Conservation (phyloP, 2,797 vertebrate species). For the Hydrocynus forskahlii region DNA sequence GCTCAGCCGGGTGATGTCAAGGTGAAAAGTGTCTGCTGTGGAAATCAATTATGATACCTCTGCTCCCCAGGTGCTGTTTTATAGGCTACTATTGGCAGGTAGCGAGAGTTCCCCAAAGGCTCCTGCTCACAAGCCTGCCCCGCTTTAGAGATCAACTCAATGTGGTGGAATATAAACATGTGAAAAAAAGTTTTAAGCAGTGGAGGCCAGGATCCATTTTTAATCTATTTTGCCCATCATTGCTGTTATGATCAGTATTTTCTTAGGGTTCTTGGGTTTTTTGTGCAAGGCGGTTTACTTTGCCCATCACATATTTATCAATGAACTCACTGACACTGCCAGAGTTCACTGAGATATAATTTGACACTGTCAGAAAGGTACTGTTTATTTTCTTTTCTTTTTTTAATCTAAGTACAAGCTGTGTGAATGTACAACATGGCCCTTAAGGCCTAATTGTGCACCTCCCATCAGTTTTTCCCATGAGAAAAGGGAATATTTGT, state of each 20-base stretch:
- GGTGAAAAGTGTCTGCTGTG: conserved; percentile 64
- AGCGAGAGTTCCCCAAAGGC: conserved; percentile 41
- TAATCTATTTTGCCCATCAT: neutral
- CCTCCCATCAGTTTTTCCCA: no score
- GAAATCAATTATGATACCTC: conserved; percentile 60
- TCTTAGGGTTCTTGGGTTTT: no score
- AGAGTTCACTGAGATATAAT: no score
- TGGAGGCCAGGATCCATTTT: conserved; percentile 8
- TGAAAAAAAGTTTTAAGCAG: conserved; percentile 14
- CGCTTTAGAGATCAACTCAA: conserved; percentile 12
- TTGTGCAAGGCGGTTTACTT: no score
- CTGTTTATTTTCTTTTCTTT: no score
- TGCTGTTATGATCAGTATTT: conserved; percentile 5
- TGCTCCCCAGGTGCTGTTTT: conserved; percentile 57
- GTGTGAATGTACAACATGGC: no score
- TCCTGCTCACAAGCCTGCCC: conserved; percentile 39
- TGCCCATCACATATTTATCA: no score
- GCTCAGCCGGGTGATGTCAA: conserved; percentile 61
- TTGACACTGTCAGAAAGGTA: no score
- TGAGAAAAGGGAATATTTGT: no score
- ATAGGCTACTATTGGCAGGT: conserved; percentile 51
- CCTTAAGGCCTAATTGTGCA: no score
- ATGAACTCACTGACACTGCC: no score
- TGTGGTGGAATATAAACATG: conserved; percentile 12
- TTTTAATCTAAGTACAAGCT: no score